A percentile compares a stretch with the other conserved stretches of the same genome.
phyloP scores from a whole-genome alignment of 2,113 vertebrate species.

The Triplophysa tibetana region DNA sequence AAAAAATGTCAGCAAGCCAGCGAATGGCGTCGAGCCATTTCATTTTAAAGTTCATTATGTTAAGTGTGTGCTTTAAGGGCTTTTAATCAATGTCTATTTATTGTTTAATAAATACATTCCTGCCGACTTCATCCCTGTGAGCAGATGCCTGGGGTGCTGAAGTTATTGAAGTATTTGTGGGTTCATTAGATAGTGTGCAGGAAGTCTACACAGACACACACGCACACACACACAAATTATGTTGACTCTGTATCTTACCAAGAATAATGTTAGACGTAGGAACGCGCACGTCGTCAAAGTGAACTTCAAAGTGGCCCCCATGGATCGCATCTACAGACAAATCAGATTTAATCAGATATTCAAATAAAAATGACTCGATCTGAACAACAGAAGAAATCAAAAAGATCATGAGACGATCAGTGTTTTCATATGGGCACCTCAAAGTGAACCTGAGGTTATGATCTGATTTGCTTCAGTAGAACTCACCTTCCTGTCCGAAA shows the following conservation, averaged over 20 bases:
- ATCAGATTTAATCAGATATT: background rate
- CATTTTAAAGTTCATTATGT: background rate
- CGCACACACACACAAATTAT: background rate
- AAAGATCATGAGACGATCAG: background rate
- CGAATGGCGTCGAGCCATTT: background rate
- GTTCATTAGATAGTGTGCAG: background rate
- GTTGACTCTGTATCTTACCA: conserved; percentile 72
- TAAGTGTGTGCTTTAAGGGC: background rate
- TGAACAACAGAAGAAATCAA: background rate
- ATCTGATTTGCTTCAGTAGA: conserved; percentile 15
- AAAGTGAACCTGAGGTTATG: background rate
- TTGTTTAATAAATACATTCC: background rate
- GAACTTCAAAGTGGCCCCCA: conserved; percentile 92
- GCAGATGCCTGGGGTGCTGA: background rate
- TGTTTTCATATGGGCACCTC: background rate
- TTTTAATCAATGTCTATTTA: conserved; percentile 1
- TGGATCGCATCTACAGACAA: conserved; percentile 80
- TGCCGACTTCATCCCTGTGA: background rate
- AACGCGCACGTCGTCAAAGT: conserved; percentile 84
- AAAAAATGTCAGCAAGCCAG: background rate
- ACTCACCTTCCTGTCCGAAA: conserved; percentile 87
- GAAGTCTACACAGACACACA: background rate
- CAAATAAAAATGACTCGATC: background rate
- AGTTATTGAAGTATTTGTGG: conserved; percentile 9
- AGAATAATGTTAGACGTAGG: conserved; percentile 84